phyloP scores from a whole-genome alignment of 2,888 invertebrate species.

The Polymixis lichenea region DNA sequence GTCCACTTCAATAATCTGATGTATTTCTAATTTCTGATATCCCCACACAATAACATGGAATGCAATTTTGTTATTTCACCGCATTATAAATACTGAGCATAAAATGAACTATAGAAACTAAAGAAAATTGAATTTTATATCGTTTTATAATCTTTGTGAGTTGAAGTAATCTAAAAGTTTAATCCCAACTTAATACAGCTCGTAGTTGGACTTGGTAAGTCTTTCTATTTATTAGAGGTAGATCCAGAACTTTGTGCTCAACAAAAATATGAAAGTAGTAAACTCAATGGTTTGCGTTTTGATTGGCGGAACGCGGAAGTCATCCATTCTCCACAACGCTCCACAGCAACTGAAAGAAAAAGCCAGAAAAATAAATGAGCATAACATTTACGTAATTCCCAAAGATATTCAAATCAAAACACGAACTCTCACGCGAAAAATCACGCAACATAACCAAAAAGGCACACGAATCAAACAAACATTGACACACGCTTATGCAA shows the following conservation, averaged over 20 bases:
- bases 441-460: conserved; percentile 58
- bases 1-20: conserved; percentile 56
- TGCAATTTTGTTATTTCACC: conserved; percentile 56
- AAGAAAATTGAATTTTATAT: conserved; percentile 61
- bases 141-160: conserved; percentile 57
- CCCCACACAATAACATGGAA: conserved; percentile 57
- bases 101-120: conserved; percentile 57
- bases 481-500: conserved; percentile 77
- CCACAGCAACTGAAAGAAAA: conserved; percentile 7
- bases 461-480: conserved; percentile 66
- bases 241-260: neutral
- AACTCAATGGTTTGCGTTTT: neutral
- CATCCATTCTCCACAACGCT: too few species aligned
- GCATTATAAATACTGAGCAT: conserved; percentile 60
- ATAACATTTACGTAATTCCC: conserved; percentile 47
- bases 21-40: conserved; percentile 63
- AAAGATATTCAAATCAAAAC: conserved; percentile 43
- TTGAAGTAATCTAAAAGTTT: conserved; percentile 48
- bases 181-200: conserved; percentile 37
- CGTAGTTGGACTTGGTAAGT: neutral
- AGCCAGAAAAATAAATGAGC: conserved; percentile 37
- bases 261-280: conserved; percentile 3
- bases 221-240: neutral
- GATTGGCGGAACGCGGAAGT: conserved; percentile 26
- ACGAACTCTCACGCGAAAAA: conserved; percentile 49